Base-by-base conservation (phyloP, 1,140 invertebrate species). In the Zaprionus nigranus region DNA sequence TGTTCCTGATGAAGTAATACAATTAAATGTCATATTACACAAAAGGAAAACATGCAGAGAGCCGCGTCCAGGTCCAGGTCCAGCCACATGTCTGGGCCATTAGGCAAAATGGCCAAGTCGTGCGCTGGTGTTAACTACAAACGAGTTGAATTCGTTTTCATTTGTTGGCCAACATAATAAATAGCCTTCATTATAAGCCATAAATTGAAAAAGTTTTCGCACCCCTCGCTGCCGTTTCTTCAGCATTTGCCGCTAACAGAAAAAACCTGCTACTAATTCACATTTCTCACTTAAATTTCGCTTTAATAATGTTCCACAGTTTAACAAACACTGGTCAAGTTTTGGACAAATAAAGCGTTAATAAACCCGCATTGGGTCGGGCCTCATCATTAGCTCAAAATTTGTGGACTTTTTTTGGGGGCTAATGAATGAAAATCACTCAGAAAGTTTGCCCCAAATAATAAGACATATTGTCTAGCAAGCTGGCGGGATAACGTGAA, bases 381-480 rank as follows among this genome's bases (percentile, higher is more conserved):
- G 34, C 53, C 77, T 63, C 66, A 67, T 83, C 77, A 88, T 86
- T 86, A 72, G 80, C 73, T 80, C 28, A 63, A 83, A 80, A 83
- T 83, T 78, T 72, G 63, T 54, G 60, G 76, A 49, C 56, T 63
- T 70, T 64, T 64, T 58, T 66, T 36, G 38, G 22, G 38, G 59
- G 69, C 40, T 77, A 69, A 80, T 88, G 84, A 88, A 87, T 87
- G 83, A 64, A 84, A 81, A 84, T 83, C 69, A 75, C 72, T 83
- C 20, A n/a, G 67, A 87, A 87, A 87, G 78, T 87, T 78, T 61
- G 58, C 2, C 17, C 36, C 40, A 68, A 69, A 74, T 87, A 87
- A 87, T 88, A 81, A 87, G 85, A 84, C 83, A 84, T 79, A 87
- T 87, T 87, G 84, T 87, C 84, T 83, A 68, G 75, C 54, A 54